phyloP scores from a whole-genome alignment of 2,797 vertebrate genomes.

The Danio tinwini region DNA sequence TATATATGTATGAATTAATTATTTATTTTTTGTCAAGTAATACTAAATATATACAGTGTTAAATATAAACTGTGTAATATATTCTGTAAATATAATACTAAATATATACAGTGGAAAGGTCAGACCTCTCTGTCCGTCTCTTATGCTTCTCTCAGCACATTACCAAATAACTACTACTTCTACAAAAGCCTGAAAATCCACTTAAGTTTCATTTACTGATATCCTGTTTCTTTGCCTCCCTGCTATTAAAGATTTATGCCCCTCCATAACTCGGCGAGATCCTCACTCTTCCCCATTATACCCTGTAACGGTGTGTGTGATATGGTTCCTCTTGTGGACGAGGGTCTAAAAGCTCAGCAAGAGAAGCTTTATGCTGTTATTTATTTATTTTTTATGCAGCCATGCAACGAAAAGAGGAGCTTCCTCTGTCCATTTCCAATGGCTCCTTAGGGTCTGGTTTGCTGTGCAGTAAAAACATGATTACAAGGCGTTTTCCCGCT shows the following conservation, averaged over 20 bases:
- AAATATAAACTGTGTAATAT: no score
- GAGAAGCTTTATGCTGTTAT: conserved; percentile 36
- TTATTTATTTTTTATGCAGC: conserved; percentile 10
- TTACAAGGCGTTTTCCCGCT: conserved; percentile 23
- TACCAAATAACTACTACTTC: conserved; percentile 23
- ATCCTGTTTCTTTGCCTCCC: conserved; percentile 38
- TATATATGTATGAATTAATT: no score
- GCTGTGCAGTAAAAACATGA: conserved; percentile 21
- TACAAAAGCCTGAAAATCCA: conserved; percentile 41
- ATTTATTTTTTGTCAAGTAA: no score
- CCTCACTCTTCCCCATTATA: conserved; percentile 39
- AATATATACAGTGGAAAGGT: conserved; percentile 33
- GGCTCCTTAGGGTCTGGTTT: conserved; percentile 38
- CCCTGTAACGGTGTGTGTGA: conserved; percentile 28
- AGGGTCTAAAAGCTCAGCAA: conserved; percentile 27
- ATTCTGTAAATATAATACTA: no score
- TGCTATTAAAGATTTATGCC: conserved; percentile 51
- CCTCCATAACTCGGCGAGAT: conserved; percentile 14
- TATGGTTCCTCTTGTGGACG: conserved; percentile 21
- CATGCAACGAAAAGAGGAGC: conserved; percentile 35
- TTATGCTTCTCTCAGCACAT: conserved; percentile 15
- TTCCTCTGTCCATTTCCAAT: conserved; percentile 47
- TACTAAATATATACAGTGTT: no score
- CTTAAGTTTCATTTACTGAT: conserved; percentile 52
- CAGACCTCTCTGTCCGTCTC: not conserved